Evolutionary conservation across 2,113 vertebrate species (phyloP).

Genomic region (Lophura nycthemera): DNA sequence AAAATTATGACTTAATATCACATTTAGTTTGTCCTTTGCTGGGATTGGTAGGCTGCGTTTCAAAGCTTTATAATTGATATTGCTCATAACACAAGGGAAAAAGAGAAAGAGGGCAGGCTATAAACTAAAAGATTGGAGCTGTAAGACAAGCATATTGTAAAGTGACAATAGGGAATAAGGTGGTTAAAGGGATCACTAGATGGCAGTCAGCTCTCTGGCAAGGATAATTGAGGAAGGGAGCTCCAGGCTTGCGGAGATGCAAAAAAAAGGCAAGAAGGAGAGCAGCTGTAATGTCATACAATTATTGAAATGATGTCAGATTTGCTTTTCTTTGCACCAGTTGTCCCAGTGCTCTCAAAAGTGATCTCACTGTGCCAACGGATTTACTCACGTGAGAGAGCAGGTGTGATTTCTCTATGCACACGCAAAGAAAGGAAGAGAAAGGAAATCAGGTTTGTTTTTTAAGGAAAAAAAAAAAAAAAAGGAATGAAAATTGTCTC

Average conservation of each 20-base stretch:
- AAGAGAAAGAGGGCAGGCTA: conserved; percentile 27
- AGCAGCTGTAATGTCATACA: background rate
- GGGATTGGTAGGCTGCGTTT: conserved; percentile 54
- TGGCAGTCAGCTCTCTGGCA: conserved; percentile 15
- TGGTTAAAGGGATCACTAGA: conserved; percentile 27
- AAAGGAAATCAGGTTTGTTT: background rate
- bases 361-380: background rate
- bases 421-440: background rate
- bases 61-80: conserved; percentile 58
- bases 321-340: background rate
- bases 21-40: conserved; percentile 60
- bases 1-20: conserved; percentile 64
- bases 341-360: background rate
- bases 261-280: background rate
- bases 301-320: background rate
- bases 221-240: background rate
- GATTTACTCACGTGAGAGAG: background rate
- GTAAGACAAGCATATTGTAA: conserved; percentile 2
- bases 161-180: conserved; percentile 3
- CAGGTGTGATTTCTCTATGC: background rate
- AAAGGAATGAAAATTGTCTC: background rate
- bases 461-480: background rate
- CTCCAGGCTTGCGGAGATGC: background rate
- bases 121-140: conserved; percentile 36
- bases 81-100: conserved; percentile 52